phyloP scores from a whole-genome alignment of 1,140 invertebrate species.

The Trypoxylus dichotomus region DNA sequence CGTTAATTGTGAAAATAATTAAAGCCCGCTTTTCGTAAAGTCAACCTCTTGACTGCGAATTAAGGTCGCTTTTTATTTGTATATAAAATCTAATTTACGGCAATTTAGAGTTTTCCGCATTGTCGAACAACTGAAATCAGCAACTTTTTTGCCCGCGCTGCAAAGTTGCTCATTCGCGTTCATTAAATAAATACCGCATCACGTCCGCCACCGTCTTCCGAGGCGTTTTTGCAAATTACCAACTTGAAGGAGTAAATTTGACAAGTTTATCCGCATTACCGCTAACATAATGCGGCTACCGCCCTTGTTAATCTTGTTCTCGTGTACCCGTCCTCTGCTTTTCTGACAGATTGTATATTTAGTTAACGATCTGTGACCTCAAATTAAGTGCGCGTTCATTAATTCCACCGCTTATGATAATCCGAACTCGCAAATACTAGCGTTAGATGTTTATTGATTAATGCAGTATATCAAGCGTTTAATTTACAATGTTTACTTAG shows the following conservation, averaged over 20 bases:
- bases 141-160: not conserved
- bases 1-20: not conserved
- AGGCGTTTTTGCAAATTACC: not conserved
- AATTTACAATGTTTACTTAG: not conserved
- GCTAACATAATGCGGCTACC: not conserved
- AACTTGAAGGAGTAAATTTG: not conserved
- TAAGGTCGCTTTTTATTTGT: not conserved
- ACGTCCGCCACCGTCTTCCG: not conserved
- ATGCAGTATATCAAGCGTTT: not conserved
- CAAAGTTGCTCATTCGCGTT: not conserved
- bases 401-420: not conserved
- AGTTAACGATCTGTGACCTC: not conserved
- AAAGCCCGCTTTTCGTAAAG: not conserved
- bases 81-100: not conserved
- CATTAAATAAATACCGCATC: conserved; percentile 3
- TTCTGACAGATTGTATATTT: conserved; percentile 2
- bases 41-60: not conserved
- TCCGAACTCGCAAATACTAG: not conserved
- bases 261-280: conserved; percentile 6
- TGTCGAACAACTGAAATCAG: not conserved
- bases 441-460: not conserved
- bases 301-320: not conserved
- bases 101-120: not conserved
- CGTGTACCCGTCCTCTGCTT: not conserved
- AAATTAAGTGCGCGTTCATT: not conserved